A percentile compares a stretch with the other conserved stretches of the same genome.
Conservation (phyloP, 1,140 invertebrate species). For the Chymomyza costata region DNA sequence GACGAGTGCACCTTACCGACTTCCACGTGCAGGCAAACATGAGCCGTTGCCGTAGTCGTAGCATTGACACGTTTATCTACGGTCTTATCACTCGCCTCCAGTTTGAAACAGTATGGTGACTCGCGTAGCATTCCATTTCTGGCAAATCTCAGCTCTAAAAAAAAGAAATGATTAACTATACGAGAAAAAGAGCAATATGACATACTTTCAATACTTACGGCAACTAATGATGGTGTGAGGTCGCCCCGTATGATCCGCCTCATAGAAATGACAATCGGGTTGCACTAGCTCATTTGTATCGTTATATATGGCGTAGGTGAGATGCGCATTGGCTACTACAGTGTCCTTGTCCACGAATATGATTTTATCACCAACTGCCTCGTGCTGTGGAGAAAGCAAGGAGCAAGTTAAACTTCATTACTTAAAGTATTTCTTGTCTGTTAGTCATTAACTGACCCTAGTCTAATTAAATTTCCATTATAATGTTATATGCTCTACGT, state of each 20-base stretch:
- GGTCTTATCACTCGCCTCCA: slow-evolving; percentile 58
- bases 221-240: slow-evolving; percentile 67
- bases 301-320: slow-evolving; percentile 57
- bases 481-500: too few relatives aligned
- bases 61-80: slow-evolving; percentile 22
- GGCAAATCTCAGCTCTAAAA: slow-evolving; percentile 54
- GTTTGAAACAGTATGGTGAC: slow-evolving; percentile 49
- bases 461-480: slow-evolving; percentile 46
- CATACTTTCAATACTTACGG: slow-evolving; percentile 42
- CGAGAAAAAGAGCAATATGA: not conserved
- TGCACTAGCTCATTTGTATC: slow-evolving; percentile 45
- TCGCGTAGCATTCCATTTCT: slow-evolving; percentile 52
- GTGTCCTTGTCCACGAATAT: slow-evolving; percentile 71
- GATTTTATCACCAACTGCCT: slow-evolving; percentile 59
- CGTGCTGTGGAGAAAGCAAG: slow-evolving; percentile 31
- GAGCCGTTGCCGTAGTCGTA: slow-evolving; percentile 38
- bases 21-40: slow-evolving; percentile 57
- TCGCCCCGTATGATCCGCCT: slow-evolving; percentile 66
- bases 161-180: not conserved
- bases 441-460: slow-evolving; percentile 50
- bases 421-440: slow-evolving; percentile 38
- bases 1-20: slow-evolving; percentile 41
- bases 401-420: slow-evolving; percentile 38
- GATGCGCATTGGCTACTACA: slow-evolving; percentile 51
- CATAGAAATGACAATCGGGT: slow-evolving; percentile 62